Base-by-base conservation (phyloP, 2,797 vertebrate species). In the Crossoptilon crossoptilon region DNA sequence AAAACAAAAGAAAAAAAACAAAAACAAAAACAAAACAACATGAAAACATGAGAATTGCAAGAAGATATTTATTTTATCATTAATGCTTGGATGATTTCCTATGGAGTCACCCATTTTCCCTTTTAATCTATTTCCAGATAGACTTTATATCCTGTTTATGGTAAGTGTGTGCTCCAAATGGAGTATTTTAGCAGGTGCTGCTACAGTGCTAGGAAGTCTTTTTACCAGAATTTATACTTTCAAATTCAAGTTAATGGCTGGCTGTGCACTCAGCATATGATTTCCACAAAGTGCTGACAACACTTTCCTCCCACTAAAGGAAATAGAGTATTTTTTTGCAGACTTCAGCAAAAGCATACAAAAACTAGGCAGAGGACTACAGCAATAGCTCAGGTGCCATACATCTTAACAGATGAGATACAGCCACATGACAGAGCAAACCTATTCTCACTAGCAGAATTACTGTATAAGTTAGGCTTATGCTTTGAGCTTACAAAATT, bases 281-380 rank as follows among this genome's bases (percentile, higher is more conserved):
- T 80, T 92, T 88, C 70, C 81, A 74, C 21, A 39, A 92, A 94
- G 37, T 62, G 75, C 75, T 95, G 88, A 87, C 69, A 84, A 80
- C 92, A 89, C 58, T 74, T 62, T 62, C 24, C 44, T 94, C 66
- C 69, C 58, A n/a, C 64, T 87, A 14, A 85, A 94, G 91, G 58
- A 95, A 92, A 80, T 4, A 66, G 14, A 64, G 3, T 22, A 26
- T 80, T 95, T 80, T 95, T 92, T 72, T 93, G 87, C 84, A 94
- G 62, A 77, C 35, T 88, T 90, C 90, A 95, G 77, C 77, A 95
- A 78, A 63, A 90, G 15, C 53, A 74, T 3, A 0, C 31, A 53
- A 58, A 84, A 48, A 39, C 48, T 62, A 44, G 49, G 37, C n/a
- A 78, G 39, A 93, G 14, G 44, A 87, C 74, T 56, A 56, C 31